phyloP scores from a whole-genome alignment of 2,888 invertebrate genomes.

The Apodemia hepburni region DNA sequence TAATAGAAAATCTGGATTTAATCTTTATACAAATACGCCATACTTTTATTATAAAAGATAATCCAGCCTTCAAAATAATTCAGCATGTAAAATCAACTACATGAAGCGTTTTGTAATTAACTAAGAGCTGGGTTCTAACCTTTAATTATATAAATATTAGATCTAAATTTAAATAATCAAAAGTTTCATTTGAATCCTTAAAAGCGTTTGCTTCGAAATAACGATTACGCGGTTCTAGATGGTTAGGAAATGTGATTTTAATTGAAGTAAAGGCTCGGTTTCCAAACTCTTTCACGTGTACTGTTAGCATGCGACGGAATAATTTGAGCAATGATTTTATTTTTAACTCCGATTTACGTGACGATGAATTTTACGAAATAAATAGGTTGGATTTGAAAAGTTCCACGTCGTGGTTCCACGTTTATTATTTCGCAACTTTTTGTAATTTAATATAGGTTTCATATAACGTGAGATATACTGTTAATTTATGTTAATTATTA shows the following conservation, averaged over 20 bases:
- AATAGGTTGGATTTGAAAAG: background rate
- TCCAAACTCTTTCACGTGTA: conserved; percentile 49
- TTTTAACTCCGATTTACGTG: conserved; percentile 32
- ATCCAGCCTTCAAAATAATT: too few species aligned
- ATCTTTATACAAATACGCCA: too few species aligned
- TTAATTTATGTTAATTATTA: too few species aligned
- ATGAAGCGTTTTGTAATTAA: conserved; percentile 22
- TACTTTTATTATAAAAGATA: too few species aligned
- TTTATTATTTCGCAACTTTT: conserved; percentile 25
- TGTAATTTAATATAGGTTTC: background rate
- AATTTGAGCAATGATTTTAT: conserved; percentile 18
- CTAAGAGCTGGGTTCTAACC: background rate
- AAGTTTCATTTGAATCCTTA: conserved; percentile 4
- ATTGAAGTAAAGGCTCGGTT: conserved; percentile 59
- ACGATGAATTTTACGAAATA: conserved; percentile 22
- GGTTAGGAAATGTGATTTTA: conserved; percentile 67
- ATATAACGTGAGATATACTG: too few species aligned
- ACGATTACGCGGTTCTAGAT: conserved; percentile 9
- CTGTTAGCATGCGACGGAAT: conserved; percentile 39
- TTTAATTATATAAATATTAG: background rate
- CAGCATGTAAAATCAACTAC: too few species aligned
- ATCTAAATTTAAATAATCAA: conserved; percentile 2
- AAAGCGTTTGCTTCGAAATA: conserved; percentile 8
- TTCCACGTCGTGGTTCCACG: background rate
- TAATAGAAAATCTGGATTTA: too few species aligned